Conservation (phyloP, 2,797 vertebrate species). For the Staurois parvus region DNA sequence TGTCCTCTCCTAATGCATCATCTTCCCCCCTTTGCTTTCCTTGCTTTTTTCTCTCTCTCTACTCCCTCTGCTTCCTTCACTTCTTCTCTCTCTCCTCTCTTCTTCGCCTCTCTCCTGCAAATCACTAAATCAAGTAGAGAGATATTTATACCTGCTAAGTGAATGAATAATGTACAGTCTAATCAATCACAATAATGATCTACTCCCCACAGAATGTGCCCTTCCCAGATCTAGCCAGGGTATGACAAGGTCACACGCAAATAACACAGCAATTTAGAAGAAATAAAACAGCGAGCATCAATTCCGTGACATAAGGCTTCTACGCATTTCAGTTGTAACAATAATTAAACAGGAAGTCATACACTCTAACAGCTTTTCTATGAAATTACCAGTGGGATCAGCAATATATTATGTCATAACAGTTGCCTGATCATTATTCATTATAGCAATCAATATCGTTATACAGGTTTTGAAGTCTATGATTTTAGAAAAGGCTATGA, state of each 20-base stretch:
- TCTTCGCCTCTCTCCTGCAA: conserved; percentile 39
- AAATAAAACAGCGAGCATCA: neutral
- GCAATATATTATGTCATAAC: conserved; percentile 1
- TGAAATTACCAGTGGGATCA: neutral
- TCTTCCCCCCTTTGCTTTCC: neutral
- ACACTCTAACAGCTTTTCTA: neutral
- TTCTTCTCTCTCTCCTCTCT: conserved; percentile 14
- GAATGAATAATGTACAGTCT: conserved; percentile 57
- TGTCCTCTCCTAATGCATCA: conserved; percentile 45
- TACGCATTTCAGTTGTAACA: neutral
- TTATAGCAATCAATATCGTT: neutral
- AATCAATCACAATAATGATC: conserved; percentile 60
- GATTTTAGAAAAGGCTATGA: neutral
- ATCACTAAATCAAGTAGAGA: conserved; percentile 58
- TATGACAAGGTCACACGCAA: conserved; percentile 49
- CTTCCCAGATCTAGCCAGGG: conserved; percentile 48
- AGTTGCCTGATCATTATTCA: neutral
- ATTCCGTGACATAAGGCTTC: neutral
- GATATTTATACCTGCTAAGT: conserved; percentile 59
- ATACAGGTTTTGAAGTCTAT: neutral
- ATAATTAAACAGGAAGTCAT: neutral
- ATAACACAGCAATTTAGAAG: conserved; percentile 20
- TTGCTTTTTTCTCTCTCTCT: conserved; percentile 3
- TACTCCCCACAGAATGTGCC: conserved; percentile 49
- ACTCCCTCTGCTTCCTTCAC: conserved; percentile 37